These are phyloP conservation scores for silkworm (Bombyx mori) DNA, from an alignment of 1,140 invertebrate species.

Conservation along the genomic window DNA sequence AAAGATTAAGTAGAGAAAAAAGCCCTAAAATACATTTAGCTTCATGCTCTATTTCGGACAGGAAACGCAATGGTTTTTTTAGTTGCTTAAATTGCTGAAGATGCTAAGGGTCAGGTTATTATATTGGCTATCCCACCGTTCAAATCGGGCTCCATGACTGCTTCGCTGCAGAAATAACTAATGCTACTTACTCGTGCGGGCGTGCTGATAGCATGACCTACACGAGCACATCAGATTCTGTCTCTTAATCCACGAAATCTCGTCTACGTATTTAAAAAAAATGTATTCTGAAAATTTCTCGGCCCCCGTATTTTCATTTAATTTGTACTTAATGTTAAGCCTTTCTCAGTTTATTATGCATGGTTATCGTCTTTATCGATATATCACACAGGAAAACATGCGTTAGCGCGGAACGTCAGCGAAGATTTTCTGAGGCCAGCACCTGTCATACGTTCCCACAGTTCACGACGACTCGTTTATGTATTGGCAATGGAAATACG, in stretches of 20 bases:
- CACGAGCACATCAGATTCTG: background rate
- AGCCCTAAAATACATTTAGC: no score
- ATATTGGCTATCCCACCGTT: no score
- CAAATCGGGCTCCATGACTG: no score
- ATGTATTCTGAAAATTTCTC: background rate
- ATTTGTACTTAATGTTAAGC: background rate
- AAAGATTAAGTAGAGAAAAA: no score
- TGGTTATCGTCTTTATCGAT: no score
- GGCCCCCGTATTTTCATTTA: background rate
- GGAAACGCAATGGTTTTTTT: no score
- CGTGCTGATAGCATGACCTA: no score
- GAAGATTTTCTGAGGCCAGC: conserved; percentile 46
- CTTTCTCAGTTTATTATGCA: background rate
- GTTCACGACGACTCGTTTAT: conserved; percentile 46
- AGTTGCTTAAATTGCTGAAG: no score
- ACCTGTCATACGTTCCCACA: conserved; percentile 55
- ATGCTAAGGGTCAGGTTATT: no score
- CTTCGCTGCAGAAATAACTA: no score
- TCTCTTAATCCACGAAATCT: background rate
- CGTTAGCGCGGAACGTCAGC: conserved; percentile 32
- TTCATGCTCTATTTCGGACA: no score
- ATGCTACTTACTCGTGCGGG: no score
- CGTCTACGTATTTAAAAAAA: background rate
- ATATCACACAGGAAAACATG: conserved; percentile 20
- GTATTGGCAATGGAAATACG: conserved; percentile 29